Percentiles rank a stretch among this genome's conserved stretches.
phyloP scores from a whole-genome alignment of 2,797 vertebrate species.

The Microchirus variegatus region DNA sequence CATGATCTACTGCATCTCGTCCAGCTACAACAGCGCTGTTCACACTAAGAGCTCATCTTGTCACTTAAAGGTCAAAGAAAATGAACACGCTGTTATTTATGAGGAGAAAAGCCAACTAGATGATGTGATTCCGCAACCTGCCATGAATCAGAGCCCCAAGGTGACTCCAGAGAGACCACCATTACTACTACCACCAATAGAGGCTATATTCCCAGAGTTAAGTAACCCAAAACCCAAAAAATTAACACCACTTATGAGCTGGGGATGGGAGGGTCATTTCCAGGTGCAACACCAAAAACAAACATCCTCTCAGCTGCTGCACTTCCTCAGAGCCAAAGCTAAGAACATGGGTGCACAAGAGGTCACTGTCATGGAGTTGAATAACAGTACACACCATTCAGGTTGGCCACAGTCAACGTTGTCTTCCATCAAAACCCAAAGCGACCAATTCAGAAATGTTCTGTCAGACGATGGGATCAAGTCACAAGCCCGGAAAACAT shows the following conservation, averaged over 20 bases:
- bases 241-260: conserved; percentile 24
- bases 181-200: conserved; percentile 31
- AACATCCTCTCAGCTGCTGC: conserved; percentile 76
- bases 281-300: conserved; percentile 77
- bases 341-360: conserved; percentile 42
- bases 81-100: conserved; percentile 20
- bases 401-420: not conserved
- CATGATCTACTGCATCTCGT: conserved; percentile 15
- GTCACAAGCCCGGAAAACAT: conserved; percentile 1
- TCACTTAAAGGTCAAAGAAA: conserved; percentile 26
- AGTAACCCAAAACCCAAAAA: conserved; percentile 25
- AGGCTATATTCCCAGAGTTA: conserved; percentile 28
- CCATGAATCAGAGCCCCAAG: conserved; percentile 11
- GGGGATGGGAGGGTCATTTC: conserved; percentile 40
- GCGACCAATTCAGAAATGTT: conserved; percentile 16
- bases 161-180: conserved; percentile 32
- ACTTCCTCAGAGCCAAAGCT: conserved; percentile 66
- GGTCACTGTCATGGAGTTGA: conserved; percentile 33
- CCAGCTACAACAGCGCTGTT: conserved; percentile 14
- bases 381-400: conserved; percentile 3
- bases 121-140: conserved; percentile 21
- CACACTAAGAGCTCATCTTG: conserved; percentile 5
- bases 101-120: conserved; percentile 34
- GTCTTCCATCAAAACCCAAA: conserved; percentile 29
- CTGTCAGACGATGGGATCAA: conserved; percentile 7